Percentiles rank a stretch among this genome's conserved stretches.
These are phyloP conservation scores for Pandion haliaetus DNA, from an alignment of 2,113 vertebrate species.

Conservation along the genomic window DNA sequence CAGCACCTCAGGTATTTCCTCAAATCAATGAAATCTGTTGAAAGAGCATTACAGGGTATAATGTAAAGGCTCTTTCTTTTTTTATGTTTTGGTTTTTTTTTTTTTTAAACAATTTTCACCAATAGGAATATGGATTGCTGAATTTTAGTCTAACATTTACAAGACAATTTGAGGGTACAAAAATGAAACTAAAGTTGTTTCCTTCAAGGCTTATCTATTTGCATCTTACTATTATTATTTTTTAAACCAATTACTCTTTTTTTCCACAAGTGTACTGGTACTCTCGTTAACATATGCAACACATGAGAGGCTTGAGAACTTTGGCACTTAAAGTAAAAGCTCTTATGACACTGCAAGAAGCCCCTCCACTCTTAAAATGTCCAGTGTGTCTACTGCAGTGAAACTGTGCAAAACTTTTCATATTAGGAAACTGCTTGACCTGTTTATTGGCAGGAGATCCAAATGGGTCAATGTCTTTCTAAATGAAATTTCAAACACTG, in stretches of 20 bases:
- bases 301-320: background rate
- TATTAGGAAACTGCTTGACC: background rate
- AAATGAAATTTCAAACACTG: background rate
- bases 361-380: background rate
- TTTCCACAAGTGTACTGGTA: background rate
- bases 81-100: too few relatives aligned
- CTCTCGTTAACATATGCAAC: background rate
- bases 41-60: background rate
- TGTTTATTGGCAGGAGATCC: background rate
- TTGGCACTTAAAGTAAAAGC: background rate
- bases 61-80: background rate
- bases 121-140: background rate
- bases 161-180: background rate
- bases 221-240: background rate
- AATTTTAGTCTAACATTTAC: background rate
- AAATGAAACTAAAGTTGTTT: background rate
- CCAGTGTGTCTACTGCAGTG: background rate
- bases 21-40: background rate
- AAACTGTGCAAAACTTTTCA: background rate
- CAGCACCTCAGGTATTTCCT: background rate
- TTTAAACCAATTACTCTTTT: background rate
- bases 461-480: background rate
- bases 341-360: background rate
- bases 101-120: background rate
- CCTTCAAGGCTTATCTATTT: background rate